Percentiles rank a stretch among this genome's conserved stretches.
Conservation (phyloP, 2,113 vertebrate species). For the Nestor notabilis region DNA sequence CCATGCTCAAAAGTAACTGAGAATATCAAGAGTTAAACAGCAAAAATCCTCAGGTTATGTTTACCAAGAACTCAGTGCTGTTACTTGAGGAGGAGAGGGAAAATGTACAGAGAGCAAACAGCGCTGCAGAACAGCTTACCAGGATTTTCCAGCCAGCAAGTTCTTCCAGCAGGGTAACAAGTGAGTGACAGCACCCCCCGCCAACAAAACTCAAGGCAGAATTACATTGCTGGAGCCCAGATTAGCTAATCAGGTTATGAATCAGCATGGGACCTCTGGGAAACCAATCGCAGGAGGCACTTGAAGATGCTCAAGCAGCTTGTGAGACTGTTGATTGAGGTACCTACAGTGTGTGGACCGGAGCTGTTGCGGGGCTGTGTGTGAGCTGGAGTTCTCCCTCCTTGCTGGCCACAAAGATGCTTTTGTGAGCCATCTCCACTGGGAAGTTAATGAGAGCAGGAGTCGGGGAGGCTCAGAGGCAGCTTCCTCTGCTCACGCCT, state of each 20-base stretch:
- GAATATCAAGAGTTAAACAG: background rate
- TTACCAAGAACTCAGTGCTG: background rate
- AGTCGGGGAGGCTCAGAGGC: conserved; percentile 24
- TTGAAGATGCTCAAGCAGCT: background rate
- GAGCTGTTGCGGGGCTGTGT: background rate
- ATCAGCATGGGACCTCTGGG: background rate
- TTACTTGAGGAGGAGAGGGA: background rate
- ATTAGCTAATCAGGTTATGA: background rate
- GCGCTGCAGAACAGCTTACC: accelerated
- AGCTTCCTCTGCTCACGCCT: background rate
- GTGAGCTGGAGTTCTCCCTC: background rate
- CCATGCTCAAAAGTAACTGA: accelerated
- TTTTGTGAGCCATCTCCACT: conserved; percentile 55
- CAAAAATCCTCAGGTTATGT: background rate
- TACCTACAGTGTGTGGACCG: background rate
- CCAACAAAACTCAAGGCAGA: background rate
- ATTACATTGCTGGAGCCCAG: background rate
- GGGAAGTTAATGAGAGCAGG: conserved; percentile 38
- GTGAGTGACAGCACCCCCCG: background rate
- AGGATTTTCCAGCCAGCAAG: background rate
- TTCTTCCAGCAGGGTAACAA: background rate
- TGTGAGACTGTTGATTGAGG: background rate
- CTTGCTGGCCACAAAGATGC: conserved; percentile 53
- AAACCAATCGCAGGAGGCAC: background rate
- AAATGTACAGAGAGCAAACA: background rate